Conservation (phyloP, 2,113 vertebrate genomes). For the Sorex fumeus region DNA sequence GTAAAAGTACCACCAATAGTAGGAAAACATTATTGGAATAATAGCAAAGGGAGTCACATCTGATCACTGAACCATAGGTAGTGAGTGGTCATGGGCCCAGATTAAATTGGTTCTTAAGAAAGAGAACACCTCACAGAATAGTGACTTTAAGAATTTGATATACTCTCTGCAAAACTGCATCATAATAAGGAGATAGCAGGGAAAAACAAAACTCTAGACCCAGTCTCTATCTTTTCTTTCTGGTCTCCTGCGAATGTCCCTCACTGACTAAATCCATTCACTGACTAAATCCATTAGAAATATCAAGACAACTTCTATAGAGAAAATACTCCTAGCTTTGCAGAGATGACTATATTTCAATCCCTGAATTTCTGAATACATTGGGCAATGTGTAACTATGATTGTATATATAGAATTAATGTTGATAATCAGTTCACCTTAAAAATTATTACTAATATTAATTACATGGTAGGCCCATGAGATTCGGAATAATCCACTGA, state of each 20-base stretch:
- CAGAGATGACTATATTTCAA: not conserved
- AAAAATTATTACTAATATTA: not conserved
- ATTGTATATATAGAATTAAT: not conserved
- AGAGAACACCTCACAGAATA: not conserved
- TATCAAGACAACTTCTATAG: no score
- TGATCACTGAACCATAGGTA: not conserved
- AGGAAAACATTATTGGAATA: not conserved
- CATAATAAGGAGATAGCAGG: not conserved
- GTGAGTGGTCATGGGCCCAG: not conserved
- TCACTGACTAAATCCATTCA: not conserved
- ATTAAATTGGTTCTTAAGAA: not conserved
- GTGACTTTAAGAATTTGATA: not conserved
- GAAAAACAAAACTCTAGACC: not conserved
- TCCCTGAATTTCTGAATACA: not conserved
- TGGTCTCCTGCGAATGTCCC: not conserved
- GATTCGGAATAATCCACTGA: not conserved
- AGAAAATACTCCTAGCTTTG: not conserved
- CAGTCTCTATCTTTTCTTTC: not conserved
- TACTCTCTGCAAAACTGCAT: not conserved
- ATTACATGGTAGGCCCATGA: not conserved
- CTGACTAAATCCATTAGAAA: not conserved
- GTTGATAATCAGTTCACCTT: not conserved
- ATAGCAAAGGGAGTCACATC: not conserved
- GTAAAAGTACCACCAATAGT: not conserved
- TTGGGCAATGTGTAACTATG: not conserved